Evolutionary conservation across 2,888 invertebrate species (phyloP), one percentile per base, ranked within the genome.

Genomic region (Xiphydria camelus): DNA sequence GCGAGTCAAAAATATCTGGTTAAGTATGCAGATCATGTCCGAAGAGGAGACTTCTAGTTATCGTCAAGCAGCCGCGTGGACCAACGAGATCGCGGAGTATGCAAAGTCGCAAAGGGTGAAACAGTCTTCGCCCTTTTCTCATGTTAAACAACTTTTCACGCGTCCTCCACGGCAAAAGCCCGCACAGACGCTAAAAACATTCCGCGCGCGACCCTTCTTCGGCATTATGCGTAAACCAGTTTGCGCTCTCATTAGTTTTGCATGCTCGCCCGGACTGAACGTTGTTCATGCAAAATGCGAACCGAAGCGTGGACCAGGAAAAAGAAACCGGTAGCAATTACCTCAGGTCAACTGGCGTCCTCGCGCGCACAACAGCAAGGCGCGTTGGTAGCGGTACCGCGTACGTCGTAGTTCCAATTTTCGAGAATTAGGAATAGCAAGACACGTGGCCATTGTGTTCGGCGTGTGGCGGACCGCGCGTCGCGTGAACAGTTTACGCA

Each of bases 191-290:
- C 12, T 12, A 12, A 29, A 29, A 29, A 29, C 29, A 7, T 29
- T 14, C 14, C 12, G 12, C 12, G 14, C 29, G 7, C 29, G 6
- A 37, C 50, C 43, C 47, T 52, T 33, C 43, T 47, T 32, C 39
- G 34, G 57, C 44, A 47, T 48, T 52, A 55, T 53, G 40, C 37
- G 45, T 36, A 51, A 64, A 64, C 64, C 62, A 58, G 64, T 64
- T 59, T 46, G 6, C 47, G 42, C 22, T 21, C 53, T 62, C 57
- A 57, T 63, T 65, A 62, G 53, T 48, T 41, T 37, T 39, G 26
- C 26, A 26, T 26, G 26, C 26, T 14, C 10, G 3, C 10, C 3
- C 6, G 5, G 7, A 26, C 12, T 14, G 7, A 25, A 19, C 25
- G 25, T 41, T 10, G 34, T 34, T 20, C 17, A 22, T 34, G 19